Percentiles rank a stretch among this genome's conserved stretches.
phyloP scores from a whole-genome alignment of 2,888 invertebrate species.

The Meiosimyza decipiens region DNA sequence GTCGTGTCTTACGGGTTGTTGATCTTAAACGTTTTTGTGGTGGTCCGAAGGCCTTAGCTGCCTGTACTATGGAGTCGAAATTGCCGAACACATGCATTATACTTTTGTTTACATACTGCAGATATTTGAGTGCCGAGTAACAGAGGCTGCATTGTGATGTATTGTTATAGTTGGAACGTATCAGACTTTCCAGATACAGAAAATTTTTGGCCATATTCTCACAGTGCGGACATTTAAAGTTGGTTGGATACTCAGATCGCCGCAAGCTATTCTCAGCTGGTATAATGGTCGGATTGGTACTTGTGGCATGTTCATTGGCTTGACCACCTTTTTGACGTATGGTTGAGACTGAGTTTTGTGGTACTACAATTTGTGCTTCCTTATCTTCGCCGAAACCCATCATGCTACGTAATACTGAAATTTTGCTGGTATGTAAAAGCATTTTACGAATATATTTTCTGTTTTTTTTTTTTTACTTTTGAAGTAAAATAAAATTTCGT shows the following conservation, averaged over 20 bases:
- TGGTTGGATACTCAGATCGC: conserved; percentile 10
- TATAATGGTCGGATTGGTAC: not conserved
- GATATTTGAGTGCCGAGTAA: conserved; percentile 55
- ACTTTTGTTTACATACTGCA: conserved; percentile 57
- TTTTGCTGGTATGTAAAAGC: conserved; percentile 50
- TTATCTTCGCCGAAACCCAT: conserved; percentile 49
- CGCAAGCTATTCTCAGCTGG: conserved; percentile 24
- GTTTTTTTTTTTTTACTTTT: conserved; percentile 13
- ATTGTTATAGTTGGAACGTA: conserved; percentile 52
- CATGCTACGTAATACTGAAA: conserved; percentile 56
- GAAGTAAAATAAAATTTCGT: conserved; percentile 9
- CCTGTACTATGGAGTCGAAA: conserved; percentile 51
- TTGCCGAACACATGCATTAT: conserved; percentile 57
- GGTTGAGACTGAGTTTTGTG: conserved; percentile 54
- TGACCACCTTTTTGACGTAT: conserved; percentile 40
- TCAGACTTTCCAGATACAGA: conserved; percentile 56
- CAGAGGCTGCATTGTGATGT: conserved; percentile 53
- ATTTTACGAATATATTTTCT: conserved; percentile 33
- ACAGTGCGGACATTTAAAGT: conserved; percentile 54
- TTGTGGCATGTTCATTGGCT: not conserved
- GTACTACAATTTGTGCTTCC: conserved; percentile 51
- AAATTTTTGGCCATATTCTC: conserved; percentile 63
- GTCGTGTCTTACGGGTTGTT: not conserved
- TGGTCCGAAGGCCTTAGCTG: conserved; percentile 50
- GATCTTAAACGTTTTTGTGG: conserved; percentile 15